phyloP scores from a whole-genome alignment of 2,797 vertebrate genomes.

The Antrozous pallidus region DNA sequence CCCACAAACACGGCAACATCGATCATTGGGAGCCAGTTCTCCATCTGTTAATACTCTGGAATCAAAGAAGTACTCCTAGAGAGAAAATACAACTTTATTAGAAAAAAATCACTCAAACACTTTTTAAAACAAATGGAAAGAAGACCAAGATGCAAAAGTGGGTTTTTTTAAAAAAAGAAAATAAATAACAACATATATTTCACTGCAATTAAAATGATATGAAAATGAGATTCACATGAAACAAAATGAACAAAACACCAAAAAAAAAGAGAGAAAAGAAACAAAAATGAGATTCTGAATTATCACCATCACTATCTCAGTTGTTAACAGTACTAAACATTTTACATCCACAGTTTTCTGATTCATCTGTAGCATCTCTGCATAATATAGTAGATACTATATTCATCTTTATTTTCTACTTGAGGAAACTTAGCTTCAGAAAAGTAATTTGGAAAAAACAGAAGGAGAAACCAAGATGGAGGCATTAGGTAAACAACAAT shows the following conservation, averaged over 20 bases:
- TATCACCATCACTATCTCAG: neutral
- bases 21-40: slow-evolving; percentile 96
- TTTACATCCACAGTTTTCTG: neutral
- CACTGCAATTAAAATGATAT: slow-evolving; percentile 12
- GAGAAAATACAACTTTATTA: slow-evolving; percentile 59
- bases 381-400: neutral
- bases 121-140: slow-evolving; percentile 28
- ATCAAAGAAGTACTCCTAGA: slow-evolving; percentile 97
- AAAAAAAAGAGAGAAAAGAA: too few relatives aligned
- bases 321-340: neutral
- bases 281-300: slow-evolving; percentile 19
- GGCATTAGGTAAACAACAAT: too few relatives aligned
- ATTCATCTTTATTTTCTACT: slow-evolving; percentile 28
- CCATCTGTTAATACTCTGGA: slow-evolving; percentile 97
- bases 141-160: neutral
- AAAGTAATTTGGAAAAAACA: neutral
- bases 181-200: slow-evolving; percentile 29
- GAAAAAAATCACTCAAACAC: slow-evolving; percentile 13
- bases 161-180: neutral
- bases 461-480: too few relatives aligned
- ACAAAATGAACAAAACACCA: neutral
- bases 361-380: neutral
- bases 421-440: neutral
- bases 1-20: slow-evolving; percentile 97
- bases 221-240: slow-evolving; percentile 12